Evolutionary conservation across 2,797 vertebrate species (phyloP).

Genomic region (Sebastes matsubarae): DNA sequence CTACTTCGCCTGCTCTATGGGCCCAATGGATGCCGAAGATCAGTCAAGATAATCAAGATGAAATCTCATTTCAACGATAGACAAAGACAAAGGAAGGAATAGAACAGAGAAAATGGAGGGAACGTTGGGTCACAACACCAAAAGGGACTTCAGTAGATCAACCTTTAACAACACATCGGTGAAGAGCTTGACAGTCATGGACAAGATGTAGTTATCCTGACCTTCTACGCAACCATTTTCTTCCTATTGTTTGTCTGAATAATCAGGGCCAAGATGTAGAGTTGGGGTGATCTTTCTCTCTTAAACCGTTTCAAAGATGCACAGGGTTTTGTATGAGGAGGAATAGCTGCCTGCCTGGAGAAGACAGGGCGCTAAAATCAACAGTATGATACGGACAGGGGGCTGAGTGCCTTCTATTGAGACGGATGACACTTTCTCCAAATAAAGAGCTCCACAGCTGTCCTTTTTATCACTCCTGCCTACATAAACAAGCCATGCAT

Average conservation of each 20-base stretch:
- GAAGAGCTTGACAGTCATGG: conserved; percentile 17
- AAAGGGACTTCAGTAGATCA: neutral
- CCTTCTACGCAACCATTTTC: neutral
- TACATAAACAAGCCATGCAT: conserved; percentile 70
- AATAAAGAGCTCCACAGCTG: conserved; percentile 79
- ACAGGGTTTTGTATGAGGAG: conserved; percentile 5
- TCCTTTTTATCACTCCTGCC: conserved; percentile 75
- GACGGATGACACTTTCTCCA: conserved; percentile 70
- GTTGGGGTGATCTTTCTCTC: conserved; percentile 21
- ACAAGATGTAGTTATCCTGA: conserved; percentile 3
- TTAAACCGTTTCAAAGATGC: conserved; percentile 8
- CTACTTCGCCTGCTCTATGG: rapidly evolving
- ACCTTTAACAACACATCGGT: conserved; percentile 22
- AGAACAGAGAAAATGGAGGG: neutral
- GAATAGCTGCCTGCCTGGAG: conserved; percentile 40
- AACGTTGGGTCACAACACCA: neutral
- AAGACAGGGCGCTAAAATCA: conserved; percentile 62
- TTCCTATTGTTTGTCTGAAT: conserved; percentile 32
- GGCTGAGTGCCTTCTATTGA: conserved; percentile 61
- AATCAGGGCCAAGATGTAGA: neutral
- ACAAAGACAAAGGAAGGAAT: neutral
- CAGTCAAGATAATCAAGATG: conserved; percentile 21
- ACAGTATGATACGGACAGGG: conserved; percentile 47
- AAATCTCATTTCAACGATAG: conserved; percentile 42
- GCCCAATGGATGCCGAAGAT: too few species aligned